These are phyloP conservation scores for Rousettus madagascariensis DNA, from an alignment of 2,797 vertebrate genomes.

Conservation along the genomic window DNA sequence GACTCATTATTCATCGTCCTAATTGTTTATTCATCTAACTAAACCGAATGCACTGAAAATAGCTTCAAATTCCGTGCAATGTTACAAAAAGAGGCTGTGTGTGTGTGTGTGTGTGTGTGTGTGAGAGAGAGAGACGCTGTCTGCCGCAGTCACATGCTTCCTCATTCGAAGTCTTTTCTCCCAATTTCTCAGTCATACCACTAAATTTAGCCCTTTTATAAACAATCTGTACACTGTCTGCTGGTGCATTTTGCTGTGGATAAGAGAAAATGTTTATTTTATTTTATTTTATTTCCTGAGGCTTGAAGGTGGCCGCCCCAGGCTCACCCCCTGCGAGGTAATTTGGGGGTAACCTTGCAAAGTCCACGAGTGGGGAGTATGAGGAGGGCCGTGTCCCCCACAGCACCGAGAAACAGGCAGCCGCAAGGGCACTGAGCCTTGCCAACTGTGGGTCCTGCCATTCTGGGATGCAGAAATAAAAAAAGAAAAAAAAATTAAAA, in stretches of 20 bases:
- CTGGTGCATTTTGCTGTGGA: background rate
- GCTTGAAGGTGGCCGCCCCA: background rate
- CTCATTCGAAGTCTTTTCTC: conserved; percentile 53
- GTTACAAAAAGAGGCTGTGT: background rate
- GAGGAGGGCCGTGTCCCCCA: background rate
- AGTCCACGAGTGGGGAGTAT: background rate
- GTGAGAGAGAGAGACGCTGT: background rate
- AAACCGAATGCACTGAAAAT: conserved; percentile 52
- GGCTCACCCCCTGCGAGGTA: background rate
- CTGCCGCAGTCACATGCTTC: conserved; percentile 25
- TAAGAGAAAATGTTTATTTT: background rate
- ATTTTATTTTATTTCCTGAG: background rate
- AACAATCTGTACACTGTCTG: conserved; percentile 3
- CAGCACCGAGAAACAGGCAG: background rate
- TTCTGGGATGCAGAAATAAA: conserved; percentile 51
- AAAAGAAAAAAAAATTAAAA: background rate
- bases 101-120: too few species aligned
- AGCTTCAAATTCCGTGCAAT: background rate
- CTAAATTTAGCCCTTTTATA: conserved; percentile 42
- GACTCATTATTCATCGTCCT: background rate
- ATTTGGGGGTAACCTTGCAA: background rate
- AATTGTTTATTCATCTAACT: background rate
- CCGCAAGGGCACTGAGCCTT: background rate
- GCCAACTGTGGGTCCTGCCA: conserved; percentile 37
- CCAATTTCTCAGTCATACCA: background rate